Base-by-base conservation (phyloP, 2,888 invertebrate species). In the Dasypogon diadema region DNA sequence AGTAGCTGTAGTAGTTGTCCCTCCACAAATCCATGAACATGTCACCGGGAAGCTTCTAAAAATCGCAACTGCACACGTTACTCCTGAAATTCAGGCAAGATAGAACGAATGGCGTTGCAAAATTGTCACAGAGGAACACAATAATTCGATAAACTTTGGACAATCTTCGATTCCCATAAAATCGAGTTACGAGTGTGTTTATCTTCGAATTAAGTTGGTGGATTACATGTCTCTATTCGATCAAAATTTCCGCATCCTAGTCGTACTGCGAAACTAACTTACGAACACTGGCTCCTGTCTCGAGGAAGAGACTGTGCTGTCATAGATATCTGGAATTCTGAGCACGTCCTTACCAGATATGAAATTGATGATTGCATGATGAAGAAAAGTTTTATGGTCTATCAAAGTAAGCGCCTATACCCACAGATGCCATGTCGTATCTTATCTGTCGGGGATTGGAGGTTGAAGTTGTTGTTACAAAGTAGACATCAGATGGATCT, bases 331-430 rank as follows among this genome's bases (percentile, higher is more conserved):
- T 34, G 21, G 10, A 21, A 60, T 60, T 34, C 60, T 34, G 37
- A 12, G 42, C 60, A 60, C 60, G 60, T 60, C 34, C 21, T 18
- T 21, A 12, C 37, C 60, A 60, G 60, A 60, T 60, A 60, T 60
- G 60, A 60, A 60, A 60, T 60, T 60, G 60, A 60, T 60, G 60
- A 60, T 58, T 58, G 37, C 34, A 60, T 60, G 60, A 60, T 37
- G 60, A 60, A 60, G 60, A 60, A 60, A 60, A 60, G 37, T 60
- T 60, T 60, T 60, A 60, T 60, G 60, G 60, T 60, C 60, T 60
- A 16, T 34, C 34, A 60, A 60, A 60, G 42, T 60, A 60, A 60
- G 60, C 60, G 60, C 60, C 60, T 60, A 60, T 37, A 60, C 37
- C 37, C 37, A 37, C 60, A 37, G 60, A 18, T 21, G 60, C 37